Percentiles rank a stretch among this genome's conserved stretches.
These are phyloP conservation scores for Pterophyllum scalare DNA, from an alignment of 2,113 vertebrate genomes.

Conservation along the genomic window DNA sequence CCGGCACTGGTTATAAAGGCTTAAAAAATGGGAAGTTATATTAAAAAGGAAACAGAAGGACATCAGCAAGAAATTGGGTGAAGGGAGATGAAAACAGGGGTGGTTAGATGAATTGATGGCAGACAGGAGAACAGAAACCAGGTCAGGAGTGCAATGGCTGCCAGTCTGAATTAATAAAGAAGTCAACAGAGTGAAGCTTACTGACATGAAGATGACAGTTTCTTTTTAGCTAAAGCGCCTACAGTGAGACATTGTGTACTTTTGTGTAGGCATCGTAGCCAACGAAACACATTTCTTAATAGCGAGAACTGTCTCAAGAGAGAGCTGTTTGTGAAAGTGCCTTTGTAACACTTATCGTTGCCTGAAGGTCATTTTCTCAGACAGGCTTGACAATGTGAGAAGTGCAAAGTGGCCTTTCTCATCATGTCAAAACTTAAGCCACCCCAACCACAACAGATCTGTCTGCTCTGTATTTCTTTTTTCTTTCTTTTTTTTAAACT, in stretches of 20 bases:
- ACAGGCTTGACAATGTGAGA: background rate
- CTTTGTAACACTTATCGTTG: background rate
- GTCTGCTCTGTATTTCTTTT: background rate
- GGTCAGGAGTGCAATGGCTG: conserved; percentile 20
- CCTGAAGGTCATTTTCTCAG: conserved; percentile 29
- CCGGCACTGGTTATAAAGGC: background rate
- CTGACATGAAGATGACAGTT: background rate
- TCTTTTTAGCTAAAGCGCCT: background rate
- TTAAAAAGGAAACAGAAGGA: background rate
- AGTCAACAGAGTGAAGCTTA: background rate
- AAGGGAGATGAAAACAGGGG: background rate
- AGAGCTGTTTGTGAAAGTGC: conserved; percentile 17
- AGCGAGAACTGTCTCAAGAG: background rate
- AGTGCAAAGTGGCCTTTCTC: background rate
- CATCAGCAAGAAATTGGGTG: background rate
- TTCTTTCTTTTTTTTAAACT: background rate
- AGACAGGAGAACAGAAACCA: background rate
- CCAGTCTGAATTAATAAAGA: conserved; percentile 8
- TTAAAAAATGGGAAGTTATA: background rate
- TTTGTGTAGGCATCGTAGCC: background rate
- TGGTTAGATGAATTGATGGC: background rate
- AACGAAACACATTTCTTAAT: conserved; percentile 1
- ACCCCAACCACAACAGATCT: background rate
- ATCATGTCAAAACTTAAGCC: background rate
- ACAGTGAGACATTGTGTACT: background rate